A percentile compares a stretch with the other conserved stretches of the same genome.
Conservation (phyloP, 2,113 vertebrate species). For the Cyphomyrus plagiostoma region DNA sequence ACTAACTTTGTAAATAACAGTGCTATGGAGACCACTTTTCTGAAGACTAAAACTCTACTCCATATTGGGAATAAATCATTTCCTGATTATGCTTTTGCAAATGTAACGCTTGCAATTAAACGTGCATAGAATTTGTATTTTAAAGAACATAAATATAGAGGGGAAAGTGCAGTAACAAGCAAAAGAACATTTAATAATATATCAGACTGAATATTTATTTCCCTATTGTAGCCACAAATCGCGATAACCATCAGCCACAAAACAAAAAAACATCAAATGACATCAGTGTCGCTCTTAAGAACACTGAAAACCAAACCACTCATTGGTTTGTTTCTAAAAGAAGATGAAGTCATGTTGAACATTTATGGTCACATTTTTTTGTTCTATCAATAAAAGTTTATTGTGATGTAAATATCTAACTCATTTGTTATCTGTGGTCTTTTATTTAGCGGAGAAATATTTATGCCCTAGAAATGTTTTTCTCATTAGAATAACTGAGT, state of each 20-base stretch:
- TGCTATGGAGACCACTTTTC: not conserved
- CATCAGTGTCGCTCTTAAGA: not conserved
- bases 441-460: not conserved
- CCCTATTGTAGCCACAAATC: slow-evolving; percentile 14
- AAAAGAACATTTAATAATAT: slow-evolving; percentile 9
- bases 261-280: slow-evolving; percentile 8
- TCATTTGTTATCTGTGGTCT: not conserved
- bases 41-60: not conserved
- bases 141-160: not conserved
- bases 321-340: not conserved
- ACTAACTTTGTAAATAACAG: not conserved
- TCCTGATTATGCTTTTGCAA: not conserved
- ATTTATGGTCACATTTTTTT: not conserved
- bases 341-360: not conserved
- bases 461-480: not conserved
- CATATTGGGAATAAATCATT: slow-evolving; percentile 9
- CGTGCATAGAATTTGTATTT: not conserved
- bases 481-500: not conserved
- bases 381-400: not conserved
- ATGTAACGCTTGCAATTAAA: not conserved
- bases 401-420: slow-evolving; percentile 2
- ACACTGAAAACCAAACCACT: not conserved
- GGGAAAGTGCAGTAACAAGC: not conserved
- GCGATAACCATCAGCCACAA: not conserved
- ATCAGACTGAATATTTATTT: slow-evolving; percentile 26